Conservation (phyloP, 35 echinoderm and acorn worm species). For the Anneissia japonica region DNA sequence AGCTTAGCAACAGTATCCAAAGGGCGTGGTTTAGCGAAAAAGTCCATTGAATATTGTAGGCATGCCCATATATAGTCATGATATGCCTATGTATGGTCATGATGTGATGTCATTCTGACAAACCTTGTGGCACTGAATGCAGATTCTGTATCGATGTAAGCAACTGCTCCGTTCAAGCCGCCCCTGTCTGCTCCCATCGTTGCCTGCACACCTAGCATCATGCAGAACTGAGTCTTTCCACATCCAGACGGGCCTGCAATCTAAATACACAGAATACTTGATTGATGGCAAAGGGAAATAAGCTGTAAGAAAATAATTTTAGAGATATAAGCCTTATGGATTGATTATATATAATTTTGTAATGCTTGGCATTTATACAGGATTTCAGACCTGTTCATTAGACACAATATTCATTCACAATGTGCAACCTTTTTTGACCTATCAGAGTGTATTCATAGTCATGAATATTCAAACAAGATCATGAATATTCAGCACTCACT, state of each 20-base stretch:
- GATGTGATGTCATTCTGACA: not conserved
- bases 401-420: not conserved
- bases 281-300: not conserved
- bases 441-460: not conserved
- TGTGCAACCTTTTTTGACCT: not conserved
- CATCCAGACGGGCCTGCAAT: slow-evolving; percentile 96
- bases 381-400: not conserved
- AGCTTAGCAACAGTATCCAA: too few relatives aligned
- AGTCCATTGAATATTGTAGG: too few relatives aligned
- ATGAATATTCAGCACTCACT: too few relatives aligned
- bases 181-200: slow-evolving; percentile 52
- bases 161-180: slow-evolving; percentile 57
- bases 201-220: slow-evolving; percentile 83
- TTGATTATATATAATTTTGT: not conserved
- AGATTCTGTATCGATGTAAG: slow-evolving; percentile 91
- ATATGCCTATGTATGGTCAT: too few relatives aligned
- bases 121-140: slow-evolving; percentile 92
- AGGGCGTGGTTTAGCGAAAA: too few relatives aligned
- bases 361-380: not conserved
- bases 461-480: too few relatives aligned
- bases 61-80: too few relatives aligned
- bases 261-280: too few relatives aligned
- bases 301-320: not conserved
- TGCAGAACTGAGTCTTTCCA: slow-evolving; percentile 85
- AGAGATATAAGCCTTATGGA: not conserved